Evolutionary conservation across 2,888 invertebrate genomes (phyloP), one percentile per base, ranked within the genome.

Genomic region (Emmelina monodactyla): DNA sequence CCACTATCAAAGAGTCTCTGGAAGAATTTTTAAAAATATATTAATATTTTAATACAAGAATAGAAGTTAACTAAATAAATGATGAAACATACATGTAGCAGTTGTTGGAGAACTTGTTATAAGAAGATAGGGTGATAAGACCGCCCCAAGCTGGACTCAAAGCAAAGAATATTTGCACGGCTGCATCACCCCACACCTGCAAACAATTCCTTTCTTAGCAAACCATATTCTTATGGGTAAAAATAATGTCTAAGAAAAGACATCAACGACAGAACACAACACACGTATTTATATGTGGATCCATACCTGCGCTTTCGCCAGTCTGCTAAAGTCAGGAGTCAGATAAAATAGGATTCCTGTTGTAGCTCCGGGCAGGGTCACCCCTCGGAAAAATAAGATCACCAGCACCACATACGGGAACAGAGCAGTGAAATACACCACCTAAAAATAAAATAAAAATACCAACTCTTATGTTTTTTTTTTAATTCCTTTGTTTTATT

Each of bases 91-190:
- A 87, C 87, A 85, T 85, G 65, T 89, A 90, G 51, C 89, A 88
- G 55, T 92, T 89, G 64, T 92, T 92, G 37, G 88, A 83, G 62
- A 93, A 93, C 55, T 88, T 87, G 68, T 92, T 93, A 63, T 92
- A 93, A 12, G 91, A 91, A 33, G 92, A 88, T 36, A 94, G 82
- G 1, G 92, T 92, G 35, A 92, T 91, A 10, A 93, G 82, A 25
- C 92, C 93, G 33, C 93, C 93, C 88, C 92, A 92, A 34, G 92
- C 90, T 2, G 91, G 91, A 50, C 91, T 91, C 14, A 93, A 68
- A 0, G 92, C 91, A 62, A 92, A 94, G 68, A 94, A 93, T 54
- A 92, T 92, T 67, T 93, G 92, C 14, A 91, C 89, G 1, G 91
- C 90, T 0, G 91, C 91, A 57, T 91, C 90, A 31, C 89, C 89